These are phyloP conservation scores for Acestrorhynchus altus DNA, from an alignment of 2,797 vertebrate species.

Conservation along the genomic window DNA sequence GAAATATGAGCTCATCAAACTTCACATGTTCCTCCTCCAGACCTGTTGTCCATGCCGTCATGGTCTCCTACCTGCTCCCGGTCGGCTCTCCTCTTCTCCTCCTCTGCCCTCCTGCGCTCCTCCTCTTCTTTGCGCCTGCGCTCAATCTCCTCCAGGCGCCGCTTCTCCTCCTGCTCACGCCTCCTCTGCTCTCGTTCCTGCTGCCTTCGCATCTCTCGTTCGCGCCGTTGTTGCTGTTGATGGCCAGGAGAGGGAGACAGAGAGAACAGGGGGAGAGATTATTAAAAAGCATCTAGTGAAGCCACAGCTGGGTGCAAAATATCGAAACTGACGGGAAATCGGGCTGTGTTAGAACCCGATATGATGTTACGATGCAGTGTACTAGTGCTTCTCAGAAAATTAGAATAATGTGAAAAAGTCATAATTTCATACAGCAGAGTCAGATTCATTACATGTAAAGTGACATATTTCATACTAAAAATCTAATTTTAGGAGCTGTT, in stretches of 20 bases:
- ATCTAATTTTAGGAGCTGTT: too few species aligned
- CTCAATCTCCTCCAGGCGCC: slow-evolving; percentile 86
- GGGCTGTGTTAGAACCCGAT: too few species aligned
- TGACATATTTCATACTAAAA: too few species aligned
- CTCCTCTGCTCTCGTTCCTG: slow-evolving; percentile 89
- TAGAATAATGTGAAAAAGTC: too few species aligned
- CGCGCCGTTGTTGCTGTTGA: slow-evolving; percentile 86
- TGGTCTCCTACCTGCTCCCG: slow-evolving; percentile 70
- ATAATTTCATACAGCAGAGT: too few species aligned
- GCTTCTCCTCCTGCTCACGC: slow-evolving; percentile 88
- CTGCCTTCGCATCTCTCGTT: slow-evolving; percentile 86
- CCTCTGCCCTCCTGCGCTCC: slow-evolving; percentile 82
- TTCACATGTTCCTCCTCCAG: neutral
- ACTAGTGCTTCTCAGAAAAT: too few species aligned
- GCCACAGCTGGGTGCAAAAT: too few species aligned
- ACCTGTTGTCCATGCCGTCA: too few species aligned
- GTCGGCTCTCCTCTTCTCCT: slow-evolving; percentile 88
- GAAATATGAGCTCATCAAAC: neutral
- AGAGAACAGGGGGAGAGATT: slow-evolving; percentile 24
- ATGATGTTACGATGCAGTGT: too few species aligned
- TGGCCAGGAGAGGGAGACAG: slow-evolving; percentile 25
- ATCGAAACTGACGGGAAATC: too few species aligned
- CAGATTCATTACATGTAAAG: too few species aligned
- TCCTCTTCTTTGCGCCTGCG: slow-evolving; percentile 88
- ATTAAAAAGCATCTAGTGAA: too few species aligned